Evolutionary conservation across 2,888 invertebrate genomes (phyloP), one percentile per base, ranked within the genome.

Genomic region (Chymomyza caudatula): DNA sequence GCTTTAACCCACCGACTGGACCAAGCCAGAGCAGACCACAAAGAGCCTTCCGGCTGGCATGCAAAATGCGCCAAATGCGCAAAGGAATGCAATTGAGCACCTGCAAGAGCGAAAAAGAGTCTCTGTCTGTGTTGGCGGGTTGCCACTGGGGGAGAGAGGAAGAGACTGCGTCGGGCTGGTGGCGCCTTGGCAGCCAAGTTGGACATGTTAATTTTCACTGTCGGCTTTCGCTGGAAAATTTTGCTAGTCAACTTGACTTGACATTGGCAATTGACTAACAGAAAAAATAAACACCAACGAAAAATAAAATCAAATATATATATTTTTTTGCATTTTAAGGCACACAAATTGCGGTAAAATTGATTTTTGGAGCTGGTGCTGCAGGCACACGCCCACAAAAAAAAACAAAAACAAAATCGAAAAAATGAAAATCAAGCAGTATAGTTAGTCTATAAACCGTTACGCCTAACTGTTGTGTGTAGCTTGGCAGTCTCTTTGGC

Each of bases 371-470:
- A 51, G 19, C 23, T n/a, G 15, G 53, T 59, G 82, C 8, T 63
- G 60, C 78, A 77, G 86, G 86, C 85, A 71, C 69, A 77, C 83
- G 83, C 83, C 83, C 86, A 84, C 86, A 79, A 65, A 81, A 84
- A 3, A 78, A 13, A 20, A 42, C 13, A 76, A 77, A 74, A 37
- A 67, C 67, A 29, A 6, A 3, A 29, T n/a, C n/a, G n/a, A 37
- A 8, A 37, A 37, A 0, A 37, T 37, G 5, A n/a, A n/a, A n/a
- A n/a, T n/a, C n/a, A n/a, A n/a, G n/a, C n/a, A 37, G 11, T 37
- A 11, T 11, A 51, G 51, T 11, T 11, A 17, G 59, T 65, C 68
- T 69, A 19, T 71, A 66, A 75, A 79, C 79, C 77, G 79, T 78
- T 78, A 78, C 67, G 67, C 64, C 62, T 61, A 43, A 17, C 20